Evolutionary conservation across 2,797 vertebrate genomes (phyloP).

Genomic region (Sparidentex hasta): DNA sequence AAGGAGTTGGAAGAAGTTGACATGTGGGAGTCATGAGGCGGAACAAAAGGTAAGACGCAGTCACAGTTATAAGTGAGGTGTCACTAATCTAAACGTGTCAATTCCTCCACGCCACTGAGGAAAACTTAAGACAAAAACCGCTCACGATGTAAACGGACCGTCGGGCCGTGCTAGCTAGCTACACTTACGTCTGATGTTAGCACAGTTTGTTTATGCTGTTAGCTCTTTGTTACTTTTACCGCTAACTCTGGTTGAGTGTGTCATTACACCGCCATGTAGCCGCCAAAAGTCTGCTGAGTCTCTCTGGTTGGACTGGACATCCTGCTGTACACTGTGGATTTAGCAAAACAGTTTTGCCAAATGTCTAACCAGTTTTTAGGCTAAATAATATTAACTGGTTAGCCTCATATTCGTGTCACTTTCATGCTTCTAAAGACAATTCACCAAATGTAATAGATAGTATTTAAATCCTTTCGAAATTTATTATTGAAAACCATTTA

Average conservation of each 20-base stretch:
- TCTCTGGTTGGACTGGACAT: neutral
- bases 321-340: neutral
- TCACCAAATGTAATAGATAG: neutral
- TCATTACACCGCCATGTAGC: too few relatives aligned
- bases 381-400: neutral
- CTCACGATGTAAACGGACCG: too few relatives aligned
- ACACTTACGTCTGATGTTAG: neutral
- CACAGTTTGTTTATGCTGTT: neutral
- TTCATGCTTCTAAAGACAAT: neutral
- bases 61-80: rapidly evolving
- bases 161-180: too few relatives aligned
- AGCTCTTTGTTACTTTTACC: neutral
- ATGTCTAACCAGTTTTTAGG: neutral
- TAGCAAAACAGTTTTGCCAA: rapidly evolving
- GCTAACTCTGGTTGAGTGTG: neutral
- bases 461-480: neutral
- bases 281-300: neutral
- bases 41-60: neutral
- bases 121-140: neutral
- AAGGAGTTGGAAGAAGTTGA: neutral
- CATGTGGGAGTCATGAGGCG: neutral
- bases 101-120: too few relatives aligned
- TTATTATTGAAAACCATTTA: neutral
- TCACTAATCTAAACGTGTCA: rapidly evolving
- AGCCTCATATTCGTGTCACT: neutral